phyloP scores from a whole-genome alignment of 2,888 invertebrate species.

The Amphimallon solstitiale region DNA sequence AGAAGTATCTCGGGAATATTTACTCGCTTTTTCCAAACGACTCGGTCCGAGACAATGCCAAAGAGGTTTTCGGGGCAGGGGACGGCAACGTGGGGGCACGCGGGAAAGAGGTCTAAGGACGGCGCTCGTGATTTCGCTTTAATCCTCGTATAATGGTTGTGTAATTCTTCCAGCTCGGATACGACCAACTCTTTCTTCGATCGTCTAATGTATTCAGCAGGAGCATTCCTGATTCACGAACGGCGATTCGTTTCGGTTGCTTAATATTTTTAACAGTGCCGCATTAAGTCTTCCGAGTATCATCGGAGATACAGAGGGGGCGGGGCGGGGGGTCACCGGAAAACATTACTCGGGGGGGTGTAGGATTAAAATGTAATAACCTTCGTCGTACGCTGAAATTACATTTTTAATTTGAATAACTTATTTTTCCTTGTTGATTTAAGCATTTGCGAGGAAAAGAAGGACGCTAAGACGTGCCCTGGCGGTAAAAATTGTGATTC shows the following conservation, averaged over 20 bases:
- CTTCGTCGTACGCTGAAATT: constrained; percentile 64
- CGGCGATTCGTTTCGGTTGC: constrained; percentile 63
- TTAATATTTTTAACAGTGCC: constrained; percentile 63
- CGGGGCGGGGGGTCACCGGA: too few species aligned
- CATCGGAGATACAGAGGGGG: too few species aligned
- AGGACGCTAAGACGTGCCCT: constrained; percentile 71
- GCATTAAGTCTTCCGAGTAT: constrained; percentile 59
- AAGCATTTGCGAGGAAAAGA: constrained; percentile 70
- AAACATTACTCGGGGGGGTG: neutral
- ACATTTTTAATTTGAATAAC: constrained; percentile 80
- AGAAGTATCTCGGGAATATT: constrained; percentile 60
- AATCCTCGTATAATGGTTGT: constrained; percentile 66
- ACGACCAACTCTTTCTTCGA: constrained; percentile 61
- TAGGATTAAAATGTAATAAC: constrained; percentile 66
- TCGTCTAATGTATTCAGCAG: constrained; percentile 63
- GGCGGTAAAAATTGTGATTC: constrained; percentile 78
- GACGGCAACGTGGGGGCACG: constrained; percentile 26
- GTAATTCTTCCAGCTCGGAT: constrained; percentile 63
- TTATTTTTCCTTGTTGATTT: constrained; percentile 77
- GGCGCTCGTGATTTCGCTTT: constrained; percentile 63
- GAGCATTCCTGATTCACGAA: constrained; percentile 50
- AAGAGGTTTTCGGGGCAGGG: constrained; percentile 43
- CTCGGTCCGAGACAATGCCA: constrained; percentile 64
- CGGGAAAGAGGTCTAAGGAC: constrained; percentile 46
- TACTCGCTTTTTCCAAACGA: constrained; percentile 65